Base-by-base conservation (phyloP, 2,888 invertebrate species). In the Stegophylla sp. region DNA sequence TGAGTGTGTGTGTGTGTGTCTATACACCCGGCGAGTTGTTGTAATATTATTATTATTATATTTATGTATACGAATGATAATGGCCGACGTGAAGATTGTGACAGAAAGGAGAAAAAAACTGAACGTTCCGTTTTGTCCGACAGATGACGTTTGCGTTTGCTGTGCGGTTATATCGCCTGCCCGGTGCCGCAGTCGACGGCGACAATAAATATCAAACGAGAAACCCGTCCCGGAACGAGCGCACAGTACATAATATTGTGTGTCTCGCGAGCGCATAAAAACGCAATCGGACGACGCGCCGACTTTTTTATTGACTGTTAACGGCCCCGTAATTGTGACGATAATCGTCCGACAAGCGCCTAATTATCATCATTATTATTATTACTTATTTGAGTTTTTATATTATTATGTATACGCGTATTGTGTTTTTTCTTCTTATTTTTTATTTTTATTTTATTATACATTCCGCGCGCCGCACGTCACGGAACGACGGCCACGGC, bases 271-370 rank as follows among this genome's bases (percentile, higher is more conserved):
- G 53, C 23, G n/a, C 23, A 34, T 51, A 48, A 51, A 63, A 63
- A 63, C 17, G n/a, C 26, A 26, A 23, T n/a, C 51, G 48, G 63
- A 34, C 74, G n/a, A 26, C 28, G 15, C 41, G 34, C 51, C 10
- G 64, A 66, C 64, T 66, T 76, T 66, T 76, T 76, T 76, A 76
- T 76, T 64, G 53, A 64, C 75, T 66, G 75, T 76, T 76, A 66
- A 76, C 75, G 64, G 3, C 23, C 51, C 64, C 53, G 53, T 61
- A 28, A 28, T 61, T 5, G 3, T 41, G 12, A 45, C 59, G 59
- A 45, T 73, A 61, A 73, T 73, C 71, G 71, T 72, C 41, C 41
- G 41, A 61, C 73, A 26, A 48, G 45, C 61, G 75, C 61, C 63
- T 64, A 51, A 63, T 64, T 64, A 75, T 74, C 61, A n/a, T 61